Evolutionary conservation across 2,888 invertebrate genomes (phyloP), one percentile per base, ranked within the genome.

Genomic region (Bugula neritina): DNA sequence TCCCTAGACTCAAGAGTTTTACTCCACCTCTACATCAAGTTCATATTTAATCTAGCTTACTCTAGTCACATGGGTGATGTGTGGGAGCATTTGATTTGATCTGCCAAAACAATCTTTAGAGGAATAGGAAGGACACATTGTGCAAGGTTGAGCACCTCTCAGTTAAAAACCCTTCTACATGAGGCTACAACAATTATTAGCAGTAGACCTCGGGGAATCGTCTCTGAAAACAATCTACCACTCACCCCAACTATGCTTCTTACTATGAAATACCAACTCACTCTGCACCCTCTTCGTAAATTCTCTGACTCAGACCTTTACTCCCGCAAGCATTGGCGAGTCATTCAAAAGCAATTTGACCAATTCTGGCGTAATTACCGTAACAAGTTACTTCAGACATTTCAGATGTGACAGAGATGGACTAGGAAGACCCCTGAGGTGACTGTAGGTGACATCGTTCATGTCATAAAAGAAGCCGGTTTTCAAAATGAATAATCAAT

Each of bases 101-200:
- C 57, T 57, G 57, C 57, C 23, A 57, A 25, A 57, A 57, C 10
- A 57, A 57, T n/a, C 25, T 57, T 57, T 25, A 57, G 57, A 57
- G 23, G 23, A n/a, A 57, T 57, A 25, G 25, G 25, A 57, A 21
- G 10, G 10, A 57, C 17, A 57, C 57, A 57, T 25, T 21, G 57
- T 25, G 57, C 3, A 5, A 57, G 57, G 25, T 25, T 57, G 25
- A 57, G 57, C 23, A 25, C 57, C 57, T n/a, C 57, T 57, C 21
- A 52, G 21, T 21, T 52, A 10, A 52, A 21, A 52, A 52, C 10
- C 21, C 21, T 52, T 17, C 21, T 52, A 10, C 21, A 52, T 52
- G 52, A 52, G 21, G 21, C 21, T 17, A 17, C 21, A 21, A 21
- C 52, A 17, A 21, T 21, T 52, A 52, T 52, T 52, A 10, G 21